Evolutionary conservation across 1,140 invertebrate species (phyloP).

Genomic region (Daktulosphaira vitifoliae): DNA sequence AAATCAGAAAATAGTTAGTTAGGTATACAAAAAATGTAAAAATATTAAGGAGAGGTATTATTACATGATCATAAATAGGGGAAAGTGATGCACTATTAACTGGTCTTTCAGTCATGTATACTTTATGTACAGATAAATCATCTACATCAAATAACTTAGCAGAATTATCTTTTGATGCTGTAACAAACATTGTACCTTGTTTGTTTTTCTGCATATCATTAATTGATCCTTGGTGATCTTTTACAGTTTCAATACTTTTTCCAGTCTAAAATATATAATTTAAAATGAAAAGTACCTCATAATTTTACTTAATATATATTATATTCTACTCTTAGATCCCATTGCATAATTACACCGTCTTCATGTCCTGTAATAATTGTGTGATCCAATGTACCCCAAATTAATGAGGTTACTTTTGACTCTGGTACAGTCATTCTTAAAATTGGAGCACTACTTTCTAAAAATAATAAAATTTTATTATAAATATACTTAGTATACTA

Average conservation of each 20-base stretch:
- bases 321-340: constrained; percentile 81
- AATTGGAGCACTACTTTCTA: constrained; percentile 48
- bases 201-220: constrained; percentile 93
- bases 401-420: constrained; percentile 77
- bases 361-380: constrained; percentile 89
- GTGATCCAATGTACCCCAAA: constrained; percentile 89
- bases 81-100: constrained; percentile 95
- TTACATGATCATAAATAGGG: constrained; percentile 84
- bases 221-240: constrained; percentile 76
- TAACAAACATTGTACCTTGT: constrained; percentile 92
- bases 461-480: constrained; percentile 3
- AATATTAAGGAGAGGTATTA: too few relatives aligned
- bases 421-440: constrained; percentile 43
- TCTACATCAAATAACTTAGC: constrained; percentile 88
- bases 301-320: constrained; percentile 31
- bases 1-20: constrained; percentile 36
- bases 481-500: not conserved
- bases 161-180: constrained; percentile 88
- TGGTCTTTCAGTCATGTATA: constrained; percentile 91
- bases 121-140: constrained; percentile 76
- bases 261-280: constrained; percentile 55
- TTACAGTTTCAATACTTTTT: constrained; percentile 63
- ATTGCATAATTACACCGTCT: constrained; percentile 80
- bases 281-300: not conserved
- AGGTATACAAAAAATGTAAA: not conserved